A percentile compares a stretch with the other conserved stretches of the same genome.
These are phyloP conservation scores for Eilema griseolum DNA, from an alignment of 2,888 invertebrate genomes.

Conservation along the genomic window DNA sequence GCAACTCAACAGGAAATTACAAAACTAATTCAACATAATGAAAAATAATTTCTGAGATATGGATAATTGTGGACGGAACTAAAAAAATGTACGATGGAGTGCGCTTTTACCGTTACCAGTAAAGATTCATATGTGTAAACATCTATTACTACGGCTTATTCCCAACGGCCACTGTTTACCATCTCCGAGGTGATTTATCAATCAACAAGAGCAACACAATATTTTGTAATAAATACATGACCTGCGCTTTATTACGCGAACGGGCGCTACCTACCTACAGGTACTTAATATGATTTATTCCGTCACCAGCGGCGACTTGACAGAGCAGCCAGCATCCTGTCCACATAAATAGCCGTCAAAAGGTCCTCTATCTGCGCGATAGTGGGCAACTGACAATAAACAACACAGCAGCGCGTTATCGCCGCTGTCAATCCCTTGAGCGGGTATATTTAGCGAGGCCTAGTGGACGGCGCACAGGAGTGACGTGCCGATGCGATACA, in stretches of 20 bases:
- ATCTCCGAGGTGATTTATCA: background rate
- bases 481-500: conserved; percentile 7
- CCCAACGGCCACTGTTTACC: background rate
- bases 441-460: conserved; percentile 10
- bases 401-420: conserved; percentile 17
- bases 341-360: conserved; percentile 21
- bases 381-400: conserved; percentile 15
- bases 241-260: background rate
- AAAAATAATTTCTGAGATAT: background rate
- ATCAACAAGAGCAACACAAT: background rate
- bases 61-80: background rate
- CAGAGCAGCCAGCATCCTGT: conserved; percentile 22
- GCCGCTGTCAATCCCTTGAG: conserved; percentile 9
- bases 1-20: no score
- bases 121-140: background rate
- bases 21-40: background rate
- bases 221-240: background rate
- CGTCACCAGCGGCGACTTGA: conserved; percentile 2
- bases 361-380: conserved; percentile 22
- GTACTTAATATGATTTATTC: conserved; percentile 6
- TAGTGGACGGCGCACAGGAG: conserved; percentile 14
- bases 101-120: background rate
- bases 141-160: no score
- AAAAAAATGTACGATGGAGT: background rate
- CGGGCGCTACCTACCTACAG: background rate